phyloP scores from a whole-genome alignment of 2,113 vertebrate species.

The Colius striatus region DNA sequence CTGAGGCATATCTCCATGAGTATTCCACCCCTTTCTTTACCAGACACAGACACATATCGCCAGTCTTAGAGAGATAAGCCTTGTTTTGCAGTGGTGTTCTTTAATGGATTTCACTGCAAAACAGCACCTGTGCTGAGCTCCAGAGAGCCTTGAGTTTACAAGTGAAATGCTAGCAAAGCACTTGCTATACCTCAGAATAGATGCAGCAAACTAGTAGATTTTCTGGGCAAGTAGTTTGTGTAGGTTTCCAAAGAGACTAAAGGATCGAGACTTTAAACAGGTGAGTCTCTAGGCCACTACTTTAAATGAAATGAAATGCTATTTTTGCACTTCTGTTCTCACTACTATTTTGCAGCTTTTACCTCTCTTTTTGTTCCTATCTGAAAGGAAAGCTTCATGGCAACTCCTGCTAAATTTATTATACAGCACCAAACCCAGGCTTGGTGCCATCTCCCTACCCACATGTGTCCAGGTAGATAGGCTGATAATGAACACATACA shows the following conservation, averaged over 20 bases:
- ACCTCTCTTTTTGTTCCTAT: neutral
- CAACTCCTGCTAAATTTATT: neutral
- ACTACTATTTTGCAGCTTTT: neutral
- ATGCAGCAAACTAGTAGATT: neutral
- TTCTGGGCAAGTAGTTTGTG: neutral
- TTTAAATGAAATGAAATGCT: neutral
- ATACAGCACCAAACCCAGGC: neutral
- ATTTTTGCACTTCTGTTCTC: neutral
- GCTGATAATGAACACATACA: neutral
- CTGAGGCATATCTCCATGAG: neutral
- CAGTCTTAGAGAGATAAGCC: neutral
- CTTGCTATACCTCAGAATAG: neutral
- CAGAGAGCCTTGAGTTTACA: neutral
- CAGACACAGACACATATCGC: neutral
- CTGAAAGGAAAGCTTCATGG: neutral
- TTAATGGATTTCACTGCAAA: neutral
- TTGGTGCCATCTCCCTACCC: neutral
- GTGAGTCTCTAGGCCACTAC: neutral
- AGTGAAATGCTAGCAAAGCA: neutral
- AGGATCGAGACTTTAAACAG: neutral
- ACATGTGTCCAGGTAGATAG: neutral
- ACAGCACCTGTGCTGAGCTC: neutral
- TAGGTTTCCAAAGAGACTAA: neutral
- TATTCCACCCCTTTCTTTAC: neutral
- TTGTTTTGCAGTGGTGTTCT: neutral